A percentile compares a stretch with the other conserved stretches of the same genome.
Evolutionary conservation across 2,113 vertebrate species (phyloP).

Genomic region (Psophia crepitans): DNA sequence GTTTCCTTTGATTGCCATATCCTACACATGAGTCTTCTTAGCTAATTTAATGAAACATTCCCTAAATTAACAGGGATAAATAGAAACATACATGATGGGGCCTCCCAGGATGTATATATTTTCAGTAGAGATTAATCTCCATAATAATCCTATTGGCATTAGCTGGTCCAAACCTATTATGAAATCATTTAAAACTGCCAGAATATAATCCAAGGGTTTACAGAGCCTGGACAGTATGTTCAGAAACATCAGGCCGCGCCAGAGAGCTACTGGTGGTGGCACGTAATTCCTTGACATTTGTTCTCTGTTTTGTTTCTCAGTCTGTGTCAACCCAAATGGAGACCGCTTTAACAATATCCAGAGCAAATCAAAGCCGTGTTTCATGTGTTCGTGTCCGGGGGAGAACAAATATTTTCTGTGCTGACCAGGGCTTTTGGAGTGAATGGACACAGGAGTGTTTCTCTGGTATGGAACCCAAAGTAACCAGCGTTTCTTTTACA

Average conservation of each 20-base stretch:
- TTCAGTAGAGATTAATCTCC: neutral
- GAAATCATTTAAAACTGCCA: neutral
- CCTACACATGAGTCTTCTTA: neutral
- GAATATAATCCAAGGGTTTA: neutral
- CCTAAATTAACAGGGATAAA: neutral
- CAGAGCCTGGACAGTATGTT: neutral
- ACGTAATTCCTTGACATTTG: neutral
- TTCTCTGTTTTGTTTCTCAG: constrained; percentile 51
- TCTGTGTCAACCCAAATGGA: constrained; percentile 50
- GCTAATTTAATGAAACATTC: neutral
- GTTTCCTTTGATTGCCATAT: neutral
- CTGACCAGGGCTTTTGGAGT: constrained; percentile 79
- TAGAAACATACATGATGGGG: neutral
- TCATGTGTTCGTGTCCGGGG: constrained; percentile 71
- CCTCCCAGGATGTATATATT: neutral
- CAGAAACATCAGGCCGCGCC: neutral
- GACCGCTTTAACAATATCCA: constrained; percentile 11
- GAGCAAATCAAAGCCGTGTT: constrained; percentile 32
- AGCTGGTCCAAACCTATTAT: neutral
- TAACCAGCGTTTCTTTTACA: neutral
- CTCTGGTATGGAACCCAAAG: constrained; percentile 57
- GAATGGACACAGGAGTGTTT: constrained; percentile 73
- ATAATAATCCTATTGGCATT: neutral
- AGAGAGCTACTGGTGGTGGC: neutral
- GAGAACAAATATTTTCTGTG: constrained; percentile 70